phyloP scores from a whole-genome alignment of 2,797 vertebrate species.

The Sebastes iracundus region DNA sequence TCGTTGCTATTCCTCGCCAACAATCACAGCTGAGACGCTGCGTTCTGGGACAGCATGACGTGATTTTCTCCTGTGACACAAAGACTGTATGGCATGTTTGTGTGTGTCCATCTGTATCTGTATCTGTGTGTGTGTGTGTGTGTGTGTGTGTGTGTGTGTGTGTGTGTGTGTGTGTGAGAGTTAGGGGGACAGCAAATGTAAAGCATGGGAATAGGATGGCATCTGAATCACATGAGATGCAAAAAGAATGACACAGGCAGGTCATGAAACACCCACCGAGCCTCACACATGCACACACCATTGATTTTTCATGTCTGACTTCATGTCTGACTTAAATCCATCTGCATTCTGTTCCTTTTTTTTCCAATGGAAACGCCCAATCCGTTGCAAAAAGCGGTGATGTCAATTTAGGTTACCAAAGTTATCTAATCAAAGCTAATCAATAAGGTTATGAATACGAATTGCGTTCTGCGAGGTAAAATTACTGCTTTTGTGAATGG shows the following conservation, averaged over 20 bases:
- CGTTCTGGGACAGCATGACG: slow-evolving; percentile 5
- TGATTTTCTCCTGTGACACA: slow-evolving; percentile 14
- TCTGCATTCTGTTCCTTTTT: no score
- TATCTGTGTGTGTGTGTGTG: not conserved
- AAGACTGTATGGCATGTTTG: not conserved
- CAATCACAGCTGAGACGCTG: slow-evolving; percentile 12
- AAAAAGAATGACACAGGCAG: slow-evolving; percentile 20
- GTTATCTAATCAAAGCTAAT: no score
- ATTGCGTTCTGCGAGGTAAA: no score
- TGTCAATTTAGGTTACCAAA: no score
- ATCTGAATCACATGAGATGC: slow-evolving; percentile 40
- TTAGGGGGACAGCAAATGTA: slow-evolving; percentile 20
- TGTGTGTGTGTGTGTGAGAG: not conserved
- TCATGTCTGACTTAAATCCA: no score
- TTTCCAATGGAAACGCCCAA: no score
- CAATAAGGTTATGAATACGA: no score
- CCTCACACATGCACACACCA: not conserved
- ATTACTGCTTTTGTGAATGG: no score
- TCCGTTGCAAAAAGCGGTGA: no score
- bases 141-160: slow-evolving; percentile 3
- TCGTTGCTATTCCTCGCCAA: not conserved
- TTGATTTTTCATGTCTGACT: not conserved
- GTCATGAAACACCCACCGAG: not conserved
- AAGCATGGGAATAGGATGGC: slow-evolving; percentile 25
- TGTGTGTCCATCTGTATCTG: slow-evolving; percentile 12